phyloP scores from a whole-genome alignment of 2,113 vertebrate genomes.

The Carlito syrichta region DNA sequence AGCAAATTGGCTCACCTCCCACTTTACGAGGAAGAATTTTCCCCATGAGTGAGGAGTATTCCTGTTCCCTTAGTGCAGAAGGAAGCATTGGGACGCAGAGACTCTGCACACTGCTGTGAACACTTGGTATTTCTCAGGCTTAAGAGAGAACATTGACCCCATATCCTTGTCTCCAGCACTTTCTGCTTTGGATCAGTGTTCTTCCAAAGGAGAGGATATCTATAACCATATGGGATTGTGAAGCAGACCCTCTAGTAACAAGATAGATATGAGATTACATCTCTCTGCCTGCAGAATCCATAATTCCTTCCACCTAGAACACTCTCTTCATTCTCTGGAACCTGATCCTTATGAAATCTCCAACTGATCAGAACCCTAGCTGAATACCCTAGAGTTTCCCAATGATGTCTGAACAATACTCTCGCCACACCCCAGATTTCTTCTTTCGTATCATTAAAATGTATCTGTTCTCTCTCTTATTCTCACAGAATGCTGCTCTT shows the following conservation, averaged over 20 bases:
- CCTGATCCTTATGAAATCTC: not conserved
- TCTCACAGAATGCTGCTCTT: not conserved
- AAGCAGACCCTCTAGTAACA: not conserved
- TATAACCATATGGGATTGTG: not conserved
- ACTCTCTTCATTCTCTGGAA: not conserved
- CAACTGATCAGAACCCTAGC: not conserved
- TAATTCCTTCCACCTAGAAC: not conserved
- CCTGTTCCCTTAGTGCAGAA: not conserved
- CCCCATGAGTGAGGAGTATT: not conserved
- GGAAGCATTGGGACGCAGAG: not conserved
- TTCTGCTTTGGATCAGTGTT: not conserved
- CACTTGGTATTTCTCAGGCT: not conserved
- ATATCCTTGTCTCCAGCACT: not conserved
- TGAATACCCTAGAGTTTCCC: not conserved
- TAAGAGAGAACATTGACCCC: not conserved
- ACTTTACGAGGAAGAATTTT: not conserved
- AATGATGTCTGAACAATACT: not conserved
- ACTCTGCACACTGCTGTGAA: not conserved
- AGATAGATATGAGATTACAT: not conserved
- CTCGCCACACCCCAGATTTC: not conserved
- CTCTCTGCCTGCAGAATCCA: accelerated
- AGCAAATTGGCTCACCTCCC: not conserved
- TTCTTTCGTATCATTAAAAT: not conserved
- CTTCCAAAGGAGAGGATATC: not conserved
- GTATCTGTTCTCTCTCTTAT: not conserved